These are phyloP conservation scores for Mongoloraphidia duomilia DNA, from an alignment of 2,888 invertebrate genomes.

Conservation along the genomic window DNA sequence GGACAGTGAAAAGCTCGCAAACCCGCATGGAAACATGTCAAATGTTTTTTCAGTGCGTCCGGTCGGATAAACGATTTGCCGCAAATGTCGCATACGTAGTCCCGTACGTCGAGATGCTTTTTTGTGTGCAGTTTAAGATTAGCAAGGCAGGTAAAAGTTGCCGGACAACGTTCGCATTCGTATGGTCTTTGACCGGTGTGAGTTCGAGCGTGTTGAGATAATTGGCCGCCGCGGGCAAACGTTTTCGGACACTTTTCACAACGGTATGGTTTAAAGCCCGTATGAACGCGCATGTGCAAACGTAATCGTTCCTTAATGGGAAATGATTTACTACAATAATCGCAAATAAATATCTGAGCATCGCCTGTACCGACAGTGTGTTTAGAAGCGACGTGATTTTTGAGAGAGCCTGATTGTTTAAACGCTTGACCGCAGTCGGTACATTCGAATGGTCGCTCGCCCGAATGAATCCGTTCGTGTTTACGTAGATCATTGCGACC, in stretches of 20 bases:
- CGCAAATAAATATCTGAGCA: constrained; percentile 45
- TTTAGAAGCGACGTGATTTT: constrained; percentile 44
- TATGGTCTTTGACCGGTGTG: constrained; percentile 62
- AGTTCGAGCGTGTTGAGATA: constrained; percentile 57
- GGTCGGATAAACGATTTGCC: constrained; percentile 62
- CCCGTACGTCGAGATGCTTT: constrained; percentile 58
- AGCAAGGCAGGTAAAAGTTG: constrained; percentile 51
- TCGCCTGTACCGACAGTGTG: constrained; percentile 32
- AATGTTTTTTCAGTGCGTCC: constrained; percentile 60
- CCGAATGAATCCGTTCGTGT: constrained; percentile 50
- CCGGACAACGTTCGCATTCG: constrained; percentile 53
- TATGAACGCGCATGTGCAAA: constrained; percentile 58
- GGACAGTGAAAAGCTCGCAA: constrained; percentile 62
- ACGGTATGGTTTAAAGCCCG: constrained; percentile 51
- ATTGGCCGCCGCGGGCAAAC: constrained; percentile 60
- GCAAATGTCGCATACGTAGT: constrained; percentile 66
- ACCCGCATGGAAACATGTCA: constrained; percentile 60
- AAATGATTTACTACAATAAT: constrained; percentile 62
- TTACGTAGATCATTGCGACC: constrained; percentile 50
- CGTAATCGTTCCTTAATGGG: constrained; percentile 59
- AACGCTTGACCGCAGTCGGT: constrained; percentile 46
- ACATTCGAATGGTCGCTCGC: constrained; percentile 48
- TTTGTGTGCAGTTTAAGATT: constrained; percentile 48
- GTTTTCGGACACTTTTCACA: constrained; percentile 47
- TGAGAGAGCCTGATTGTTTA: constrained; percentile 46